phyloP scores from a whole-genome alignment of 2,113 vertebrate species.

The Theristicus caerulescens region DNA sequence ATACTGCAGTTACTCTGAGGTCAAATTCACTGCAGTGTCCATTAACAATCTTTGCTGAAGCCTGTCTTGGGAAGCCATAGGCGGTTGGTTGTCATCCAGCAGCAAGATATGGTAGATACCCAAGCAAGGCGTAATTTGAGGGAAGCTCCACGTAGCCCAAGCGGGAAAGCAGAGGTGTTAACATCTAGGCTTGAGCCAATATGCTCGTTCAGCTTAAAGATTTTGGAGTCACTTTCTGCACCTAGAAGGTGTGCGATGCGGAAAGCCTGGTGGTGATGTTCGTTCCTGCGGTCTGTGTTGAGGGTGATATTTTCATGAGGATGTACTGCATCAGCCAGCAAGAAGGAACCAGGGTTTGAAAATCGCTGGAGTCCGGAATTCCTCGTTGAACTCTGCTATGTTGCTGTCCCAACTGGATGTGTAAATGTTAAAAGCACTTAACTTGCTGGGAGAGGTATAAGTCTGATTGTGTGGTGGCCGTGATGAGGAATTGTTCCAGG shows the following conservation, averaged over 20 bases:
- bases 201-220: neutral
- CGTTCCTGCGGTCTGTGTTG: fast-evolving
- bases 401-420: neutral
- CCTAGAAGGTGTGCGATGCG: neutral
- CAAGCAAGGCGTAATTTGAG: neutral
- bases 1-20: neutral
- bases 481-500: neutral
- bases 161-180: neutral
- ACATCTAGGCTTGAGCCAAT: neutral
- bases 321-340: neutral
- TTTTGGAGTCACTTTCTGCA: neutral
- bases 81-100: neutral
- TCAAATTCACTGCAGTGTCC: neutral
- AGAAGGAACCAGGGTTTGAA: neutral
- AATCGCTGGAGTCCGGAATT: neutral
- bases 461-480: too few relatives aligned
- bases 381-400: neutral
- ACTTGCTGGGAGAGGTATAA: neutral
- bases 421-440: neutral
- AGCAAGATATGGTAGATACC: neutral
- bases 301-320: neutral
- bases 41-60: neutral
- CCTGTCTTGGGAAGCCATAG: neutral
- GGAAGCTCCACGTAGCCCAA: neutral
- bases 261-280: neutral